phyloP scores from a whole-genome alignment of 2,888 invertebrate genomes.

The Tachystola acroxantha region DNA sequence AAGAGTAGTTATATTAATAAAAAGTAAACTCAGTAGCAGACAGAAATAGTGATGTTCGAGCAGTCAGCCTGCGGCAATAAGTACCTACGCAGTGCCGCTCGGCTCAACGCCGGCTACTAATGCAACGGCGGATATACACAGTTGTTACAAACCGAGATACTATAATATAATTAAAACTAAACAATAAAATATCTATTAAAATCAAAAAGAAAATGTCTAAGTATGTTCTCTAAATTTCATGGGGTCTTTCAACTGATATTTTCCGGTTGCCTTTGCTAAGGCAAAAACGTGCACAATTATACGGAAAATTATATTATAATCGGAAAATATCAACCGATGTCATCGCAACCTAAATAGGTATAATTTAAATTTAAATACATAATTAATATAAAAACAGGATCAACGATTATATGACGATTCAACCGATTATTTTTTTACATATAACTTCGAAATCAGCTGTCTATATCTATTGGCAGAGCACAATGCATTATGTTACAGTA shows the following conservation, averaged over 20 bases:
- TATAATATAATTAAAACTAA: constrained; percentile 52
- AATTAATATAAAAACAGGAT: too few species aligned
- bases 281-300: too few species aligned
- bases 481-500: constrained; percentile 36
- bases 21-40: constrained; percentile 54
- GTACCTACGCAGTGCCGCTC: constrained; percentile 7
- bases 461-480: constrained; percentile 35
- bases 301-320: too few species aligned
- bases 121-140: constrained; percentile 38
- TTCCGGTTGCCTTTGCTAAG: too few species aligned
- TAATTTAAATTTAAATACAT: too few species aligned
- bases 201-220: constrained; percentile 27
- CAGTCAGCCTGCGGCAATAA: constrained; percentile 14
- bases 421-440: constrained; percentile 2
- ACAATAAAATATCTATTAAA: constrained; percentile 51
- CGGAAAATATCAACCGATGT: too few species aligned
- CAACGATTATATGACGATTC: too few species aligned
- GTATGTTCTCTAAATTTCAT: constrained; percentile 11
- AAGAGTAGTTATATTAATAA: constrained; percentile 52
- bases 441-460: constrained; percentile 34
- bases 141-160: constrained; percentile 49
- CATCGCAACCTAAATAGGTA: too few species aligned
- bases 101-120: constrained; percentile 18
- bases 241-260: too few species aligned
- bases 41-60: constrained; percentile 24